These are phyloP conservation scores for Hephaestus fuliginosus DNA, from an alignment of 2,797 vertebrate genomes.

Conservation along the genomic window DNA sequence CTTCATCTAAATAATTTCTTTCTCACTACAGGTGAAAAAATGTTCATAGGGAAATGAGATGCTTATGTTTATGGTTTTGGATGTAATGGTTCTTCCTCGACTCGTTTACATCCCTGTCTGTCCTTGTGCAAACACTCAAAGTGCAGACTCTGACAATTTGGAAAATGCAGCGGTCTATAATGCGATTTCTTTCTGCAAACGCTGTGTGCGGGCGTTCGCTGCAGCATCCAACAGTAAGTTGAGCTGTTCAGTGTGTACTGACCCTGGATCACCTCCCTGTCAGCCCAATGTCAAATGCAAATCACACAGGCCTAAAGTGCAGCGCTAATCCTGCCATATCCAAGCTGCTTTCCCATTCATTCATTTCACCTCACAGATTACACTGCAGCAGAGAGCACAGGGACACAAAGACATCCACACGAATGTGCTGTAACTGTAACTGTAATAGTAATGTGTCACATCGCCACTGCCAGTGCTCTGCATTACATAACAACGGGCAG, in stretches of 20 bases:
- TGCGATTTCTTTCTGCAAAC: conserved; percentile 11
- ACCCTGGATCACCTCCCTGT: conserved; percentile 71
- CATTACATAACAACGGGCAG: conserved; percentile 59
- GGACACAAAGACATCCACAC: conserved; percentile 30
- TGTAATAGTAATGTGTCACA: conserved; percentile 57
- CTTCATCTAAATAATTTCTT: not conserved
- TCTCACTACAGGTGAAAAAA: conserved; percentile 27
- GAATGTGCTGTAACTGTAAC: conserved; percentile 54
- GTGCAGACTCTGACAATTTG: conserved; percentile 33
- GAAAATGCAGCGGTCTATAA: conserved; percentile 32
- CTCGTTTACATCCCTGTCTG: not conserved
- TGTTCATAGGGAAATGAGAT: conserved; percentile 53
- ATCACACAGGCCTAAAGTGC: conserved; percentile 58
- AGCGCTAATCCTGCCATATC: conserved; percentile 69
- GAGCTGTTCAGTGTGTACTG: conserved; percentile 67
- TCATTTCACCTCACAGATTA: conserved; percentile 69
- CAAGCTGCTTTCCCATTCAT: conserved; percentile 67
- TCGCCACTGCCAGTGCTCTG: conserved; percentile 42
- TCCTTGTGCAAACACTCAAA: not conserved
- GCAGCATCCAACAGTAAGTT: conserved; percentile 50
- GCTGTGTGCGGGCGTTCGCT: not conserved
- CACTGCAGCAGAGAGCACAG: conserved; percentile 42
- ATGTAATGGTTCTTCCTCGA: conserved; percentile 42
- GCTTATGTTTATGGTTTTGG: conserved; percentile 63
- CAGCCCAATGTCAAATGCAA: conserved; percentile 77